These are phyloP conservation scores for Syritta pipiens DNA, from an alignment of 2,888 invertebrate genomes.

Conservation along the genomic window DNA sequence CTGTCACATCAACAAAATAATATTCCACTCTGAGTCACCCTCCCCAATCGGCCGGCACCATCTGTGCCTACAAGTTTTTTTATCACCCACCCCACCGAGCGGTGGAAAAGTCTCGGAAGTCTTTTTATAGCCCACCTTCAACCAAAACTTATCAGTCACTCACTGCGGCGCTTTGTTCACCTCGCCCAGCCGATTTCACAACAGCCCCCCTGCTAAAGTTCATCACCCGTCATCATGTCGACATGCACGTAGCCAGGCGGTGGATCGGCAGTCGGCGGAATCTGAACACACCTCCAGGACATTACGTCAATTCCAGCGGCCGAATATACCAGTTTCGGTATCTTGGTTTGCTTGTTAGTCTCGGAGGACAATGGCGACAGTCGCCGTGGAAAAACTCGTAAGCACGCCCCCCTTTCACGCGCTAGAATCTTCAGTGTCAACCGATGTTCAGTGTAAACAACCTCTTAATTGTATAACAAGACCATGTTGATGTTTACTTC, in stretches of 20 bases:
- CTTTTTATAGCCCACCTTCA: constrained; percentile 5
- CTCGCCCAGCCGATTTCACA: constrained; percentile 10
- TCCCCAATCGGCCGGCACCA: no score
- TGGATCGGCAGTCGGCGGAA: background rate
- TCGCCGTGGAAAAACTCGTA: constrained; percentile 12
- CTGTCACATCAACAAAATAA: no score
- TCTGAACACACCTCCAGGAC: constrained; percentile 30
- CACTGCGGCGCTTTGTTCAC: no score
- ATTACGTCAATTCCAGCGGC: constrained; percentile 26
- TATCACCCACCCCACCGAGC: no score
- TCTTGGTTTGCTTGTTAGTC: no score
- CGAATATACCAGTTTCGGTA: constrained; percentile 6
- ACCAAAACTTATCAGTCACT: background rate
- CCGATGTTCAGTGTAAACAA: constrained; percentile 49
- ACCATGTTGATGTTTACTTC: constrained; percentile 5
- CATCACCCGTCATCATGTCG: constrained; percentile 8
- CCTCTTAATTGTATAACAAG: constrained; percentile 27
- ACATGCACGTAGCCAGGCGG: constrained; percentile 6
- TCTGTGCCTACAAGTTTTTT: no score
- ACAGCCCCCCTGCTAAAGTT: background rate
- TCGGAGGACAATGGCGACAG: no score
- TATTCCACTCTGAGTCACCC: no score
- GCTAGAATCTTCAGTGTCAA: constrained; percentile 19
- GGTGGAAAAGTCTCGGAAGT: no score
- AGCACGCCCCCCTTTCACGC: constrained; percentile 34